phyloP scores from a whole-genome alignment of 1,140 invertebrate genomes.

The Macrobrachium rosenbergii region DNA sequence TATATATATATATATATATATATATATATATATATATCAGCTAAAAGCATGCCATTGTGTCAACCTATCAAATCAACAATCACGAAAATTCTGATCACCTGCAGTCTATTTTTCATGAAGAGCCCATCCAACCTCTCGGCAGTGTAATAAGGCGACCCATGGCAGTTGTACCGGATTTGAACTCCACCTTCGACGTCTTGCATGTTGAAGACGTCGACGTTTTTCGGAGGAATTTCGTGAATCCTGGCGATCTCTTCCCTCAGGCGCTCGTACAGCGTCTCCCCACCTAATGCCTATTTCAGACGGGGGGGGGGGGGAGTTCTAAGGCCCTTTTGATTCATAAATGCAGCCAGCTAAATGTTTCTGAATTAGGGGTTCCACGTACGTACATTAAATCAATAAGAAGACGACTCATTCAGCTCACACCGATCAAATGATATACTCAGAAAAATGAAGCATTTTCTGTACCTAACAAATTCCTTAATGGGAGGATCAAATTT shows the following conservation, averaged over 20 bases:
- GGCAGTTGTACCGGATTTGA: slow-evolving; percentile 92
- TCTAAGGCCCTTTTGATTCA: no score
- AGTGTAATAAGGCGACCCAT: slow-evolving; percentile 96
- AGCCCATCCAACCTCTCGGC: slow-evolving; percentile 94
- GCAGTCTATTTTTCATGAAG: slow-evolving; percentile 83
- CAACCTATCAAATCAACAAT: no score
- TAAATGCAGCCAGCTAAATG: no score
- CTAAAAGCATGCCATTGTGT: not conserved
- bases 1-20: no score
- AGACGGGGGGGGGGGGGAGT: not conserved
- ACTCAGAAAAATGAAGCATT: no score
- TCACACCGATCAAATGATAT: no score
- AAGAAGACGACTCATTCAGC: no score
- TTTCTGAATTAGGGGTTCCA: no score
- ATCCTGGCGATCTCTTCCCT: slow-evolving; percentile 51
- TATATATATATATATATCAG: slow-evolving; percentile 16
- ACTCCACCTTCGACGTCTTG: slow-evolving; percentile 78
- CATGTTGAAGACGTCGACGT: slow-evolving; percentile 96
- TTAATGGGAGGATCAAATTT: no score
- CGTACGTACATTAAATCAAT: no score
- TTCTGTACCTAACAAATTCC: no score
- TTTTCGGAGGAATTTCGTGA: slow-evolving; percentile 77
- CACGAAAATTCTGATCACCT: slow-evolving; percentile 73
- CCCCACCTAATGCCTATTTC: slow-evolving; percentile 8
- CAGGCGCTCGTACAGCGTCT: slow-evolving; percentile 57